Percentiles rank a stretch among this genome's conserved stretches.
Conservation (phyloP, 2,797 vertebrate species). For the Microctenopoma stevenorrisi region DNA sequence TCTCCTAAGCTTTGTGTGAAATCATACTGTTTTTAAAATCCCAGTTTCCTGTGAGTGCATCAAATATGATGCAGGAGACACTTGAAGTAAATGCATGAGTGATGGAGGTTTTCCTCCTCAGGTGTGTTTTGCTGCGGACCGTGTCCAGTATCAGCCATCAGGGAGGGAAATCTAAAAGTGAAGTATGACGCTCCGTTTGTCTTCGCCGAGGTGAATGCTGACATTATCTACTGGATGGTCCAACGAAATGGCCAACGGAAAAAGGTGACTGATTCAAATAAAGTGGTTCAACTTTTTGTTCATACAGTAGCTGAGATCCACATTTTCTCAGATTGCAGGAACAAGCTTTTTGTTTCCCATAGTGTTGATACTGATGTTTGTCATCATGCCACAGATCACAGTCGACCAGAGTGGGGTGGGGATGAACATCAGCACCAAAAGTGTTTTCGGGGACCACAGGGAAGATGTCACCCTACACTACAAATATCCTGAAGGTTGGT, state of each 20-base stretch:
- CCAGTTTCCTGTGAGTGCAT: background rate
- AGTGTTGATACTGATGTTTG: background rate
- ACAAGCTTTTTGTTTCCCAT: background rate
- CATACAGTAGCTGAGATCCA: background rate
- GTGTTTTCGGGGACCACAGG: slow-evolving; percentile 84
- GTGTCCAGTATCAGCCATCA: slow-evolving; percentile 83
- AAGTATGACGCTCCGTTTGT: slow-evolving; percentile 85
- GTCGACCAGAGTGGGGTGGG: slow-evolving; percentile 79
- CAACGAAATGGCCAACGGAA: slow-evolving; percentile 45
- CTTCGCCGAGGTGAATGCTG: slow-evolving; percentile 88
- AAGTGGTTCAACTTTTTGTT: background rate
- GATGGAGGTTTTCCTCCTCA: slow-evolving; percentile 28
- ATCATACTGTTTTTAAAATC: background rate
- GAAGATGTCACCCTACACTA: slow-evolving; percentile 91
- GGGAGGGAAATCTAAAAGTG: slow-evolving; percentile 79
- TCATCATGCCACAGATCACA: slow-evolving; percentile 38
- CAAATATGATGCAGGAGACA: background rate
- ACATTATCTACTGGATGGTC: slow-evolving; percentile 78
- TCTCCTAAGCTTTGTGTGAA: background rate
- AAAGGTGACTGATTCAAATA: slow-evolving; percentile 40
- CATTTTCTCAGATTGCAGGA: background rate
- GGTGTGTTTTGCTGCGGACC: slow-evolving; percentile 85
- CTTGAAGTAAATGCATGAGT: background rate
- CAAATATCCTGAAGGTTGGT: slow-evolving; percentile 92
- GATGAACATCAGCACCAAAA: slow-evolving; percentile 92